Evolutionary conservation across 92 coral and sea anemone genomes (phyloP).

Genomic region (Desmophyllum pertusum): DNA sequence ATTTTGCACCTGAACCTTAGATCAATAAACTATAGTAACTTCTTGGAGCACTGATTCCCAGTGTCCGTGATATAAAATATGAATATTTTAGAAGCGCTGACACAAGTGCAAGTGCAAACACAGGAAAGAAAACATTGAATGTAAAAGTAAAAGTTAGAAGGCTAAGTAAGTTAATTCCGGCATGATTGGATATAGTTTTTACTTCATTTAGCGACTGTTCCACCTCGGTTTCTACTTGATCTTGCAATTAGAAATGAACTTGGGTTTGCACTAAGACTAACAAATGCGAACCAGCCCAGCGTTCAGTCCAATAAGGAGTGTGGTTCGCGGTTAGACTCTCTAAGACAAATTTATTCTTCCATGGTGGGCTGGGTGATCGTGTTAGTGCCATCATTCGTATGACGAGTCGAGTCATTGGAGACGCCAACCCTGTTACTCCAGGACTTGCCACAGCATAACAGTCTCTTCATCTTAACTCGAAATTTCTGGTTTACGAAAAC

Average conservation of each 20-base stretch:
- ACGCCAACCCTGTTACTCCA: conserved; percentile 21
- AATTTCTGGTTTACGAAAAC: conserved; percentile 60
- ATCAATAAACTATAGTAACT: no score
- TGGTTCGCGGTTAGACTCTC: neutral
- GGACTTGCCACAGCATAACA: conserved; percentile 32
- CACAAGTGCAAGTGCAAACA: no score
- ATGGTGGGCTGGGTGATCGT: neutral
- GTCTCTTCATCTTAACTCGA: conserved; percentile 32
- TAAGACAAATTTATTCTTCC: neutral
- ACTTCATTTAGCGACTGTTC: no score
- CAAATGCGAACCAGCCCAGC: neutral
- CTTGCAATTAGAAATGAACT: neutral
- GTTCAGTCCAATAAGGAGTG: neutral
- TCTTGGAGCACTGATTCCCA: no score
- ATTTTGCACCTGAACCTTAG: no score
- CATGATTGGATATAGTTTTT: no score
- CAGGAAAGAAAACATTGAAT: no score
- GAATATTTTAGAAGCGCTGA: no score
- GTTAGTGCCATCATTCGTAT: conserved; percentile 1
- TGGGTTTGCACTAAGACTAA: neutral
- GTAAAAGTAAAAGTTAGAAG: no score
- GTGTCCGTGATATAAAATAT: no score
- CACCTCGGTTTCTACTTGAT: no score
- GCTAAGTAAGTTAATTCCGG: no score
- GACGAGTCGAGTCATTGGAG: neutral